These are phyloP conservation scores for Ictalurus punctatus DNA, from an alignment of 2,113 vertebrate genomes.

Conservation along the genomic window DNA sequence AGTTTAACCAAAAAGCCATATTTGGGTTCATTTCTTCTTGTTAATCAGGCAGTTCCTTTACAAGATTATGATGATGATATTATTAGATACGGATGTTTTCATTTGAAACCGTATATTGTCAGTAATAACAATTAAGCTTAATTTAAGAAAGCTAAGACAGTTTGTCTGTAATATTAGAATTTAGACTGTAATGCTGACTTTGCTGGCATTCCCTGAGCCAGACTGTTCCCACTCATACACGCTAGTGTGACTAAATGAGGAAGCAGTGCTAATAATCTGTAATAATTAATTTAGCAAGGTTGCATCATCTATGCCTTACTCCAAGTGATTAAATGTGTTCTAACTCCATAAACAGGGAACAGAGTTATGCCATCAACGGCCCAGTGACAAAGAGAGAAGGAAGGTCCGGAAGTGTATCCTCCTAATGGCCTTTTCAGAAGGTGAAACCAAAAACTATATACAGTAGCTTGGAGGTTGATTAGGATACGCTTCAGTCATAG, in stretches of 20 bases:
- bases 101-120: background rate
- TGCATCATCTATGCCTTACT: constrained; percentile 31
- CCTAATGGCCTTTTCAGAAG: background rate
- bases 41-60: background rate
- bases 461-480: background rate
- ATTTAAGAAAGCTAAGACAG: constrained; percentile 8
- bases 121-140: background rate
- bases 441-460: constrained; percentile 16
- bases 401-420: background rate
- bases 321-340: constrained; percentile 27
- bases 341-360: constrained; percentile 32
- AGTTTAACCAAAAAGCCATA: constrained; percentile 22
- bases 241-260: constrained; percentile 31
- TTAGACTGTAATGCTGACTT: constrained; percentile 1
- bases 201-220: constrained; percentile 16
- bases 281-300: constrained; percentile 44
- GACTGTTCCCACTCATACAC: constrained; percentile 43
- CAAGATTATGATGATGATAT: background rate
- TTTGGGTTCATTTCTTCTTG: background rate
- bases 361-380: background rate
- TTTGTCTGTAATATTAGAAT: constrained; percentile 33
- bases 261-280: constrained; percentile 37
- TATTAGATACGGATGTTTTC: background rate
- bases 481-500: background rate
- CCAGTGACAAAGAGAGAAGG: background rate